Base-by-base conservation (phyloP, 2,797 vertebrate genomes). In the Heliangelus exortis region DNA sequence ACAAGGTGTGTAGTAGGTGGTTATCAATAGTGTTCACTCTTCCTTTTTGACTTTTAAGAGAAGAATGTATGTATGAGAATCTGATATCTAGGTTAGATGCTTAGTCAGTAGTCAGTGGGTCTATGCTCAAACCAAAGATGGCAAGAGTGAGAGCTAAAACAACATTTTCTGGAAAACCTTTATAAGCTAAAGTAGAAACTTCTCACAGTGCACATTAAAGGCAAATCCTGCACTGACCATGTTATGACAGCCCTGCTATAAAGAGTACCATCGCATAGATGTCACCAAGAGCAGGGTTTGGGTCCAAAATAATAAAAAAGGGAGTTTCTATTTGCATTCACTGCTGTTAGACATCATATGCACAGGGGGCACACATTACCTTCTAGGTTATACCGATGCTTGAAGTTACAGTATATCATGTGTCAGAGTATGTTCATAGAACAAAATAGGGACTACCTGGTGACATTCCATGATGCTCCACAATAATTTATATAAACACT, bases 11-110 rank as follows among this genome's bases (percentile, higher is more conserved):
- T 22, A 91, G 57, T 15, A 67, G 45, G 63, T 69, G 81, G 34
- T 89, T 83, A 67, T 77, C 84, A 81, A 17, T 81, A 84, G 75
- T 0, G 17, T 45, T 63, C 53, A 57, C 50, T 82, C 87, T 68
- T 94, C 26, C 43, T 73, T 87, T 93, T 77, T 66, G 39, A 72
- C 54, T 85, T 85, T 89, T 74, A 62, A 71, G 31, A 72, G 61
- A 74, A 79, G 53, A 72, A 87, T 22, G 28, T 20, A 2, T 65
- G 69, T 48, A 48, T 89, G 57, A 66, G 47, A 87, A 84, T 57
- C 55, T 53, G 53, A 12, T 74, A 45, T 55, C 31, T 43, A 34
- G 36, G 23, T 61, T 47, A 78, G 61, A 68, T 61, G 31, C 41
- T 85, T 72, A 47, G 41, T n/a, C 73, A 85, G 50, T 83, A 80